A percentile compares a stretch with the other conserved stretches of the same genome.
Conservation (phyloP, 2,888 invertebrate species). For the Mylabris sibirica region DNA sequence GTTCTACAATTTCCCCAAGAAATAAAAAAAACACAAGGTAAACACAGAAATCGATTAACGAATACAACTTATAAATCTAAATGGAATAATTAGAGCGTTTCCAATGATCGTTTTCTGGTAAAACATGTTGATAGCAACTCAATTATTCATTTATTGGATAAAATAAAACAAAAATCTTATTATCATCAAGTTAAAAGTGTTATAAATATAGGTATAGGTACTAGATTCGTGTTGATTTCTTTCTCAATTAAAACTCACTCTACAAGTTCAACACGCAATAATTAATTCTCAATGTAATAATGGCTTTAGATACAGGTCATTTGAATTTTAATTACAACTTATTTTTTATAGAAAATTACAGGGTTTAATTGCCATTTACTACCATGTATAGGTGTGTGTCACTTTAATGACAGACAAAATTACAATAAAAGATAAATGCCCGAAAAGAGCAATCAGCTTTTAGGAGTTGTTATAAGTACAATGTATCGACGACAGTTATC, state of each 20-base stretch:
- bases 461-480: too few species aligned
- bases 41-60: not conserved
- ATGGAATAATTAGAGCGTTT: not conserved
- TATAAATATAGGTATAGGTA: too few species aligned
- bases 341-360: not conserved
- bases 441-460: too few species aligned
- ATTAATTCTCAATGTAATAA: not conserved
- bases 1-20: too few species aligned
- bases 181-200: not conserved
- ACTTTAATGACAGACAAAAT: not conserved
- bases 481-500: too few species aligned
- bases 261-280: not conserved
- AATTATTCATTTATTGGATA: not conserved
- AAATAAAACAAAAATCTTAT: not conserved
- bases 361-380: not conserved
- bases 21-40: not conserved
- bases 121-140: not conserved
- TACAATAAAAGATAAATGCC: not conserved
- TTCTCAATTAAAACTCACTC: not conserved
- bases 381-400: not conserved
- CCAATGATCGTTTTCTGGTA: not conserved
- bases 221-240: not conserved
- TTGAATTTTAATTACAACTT: not conserved
- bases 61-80: too few species aligned
- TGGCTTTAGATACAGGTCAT: not conserved